Base-by-base conservation (phyloP, 2,113 vertebrate genomes). In the Euleptes europaea region DNA sequence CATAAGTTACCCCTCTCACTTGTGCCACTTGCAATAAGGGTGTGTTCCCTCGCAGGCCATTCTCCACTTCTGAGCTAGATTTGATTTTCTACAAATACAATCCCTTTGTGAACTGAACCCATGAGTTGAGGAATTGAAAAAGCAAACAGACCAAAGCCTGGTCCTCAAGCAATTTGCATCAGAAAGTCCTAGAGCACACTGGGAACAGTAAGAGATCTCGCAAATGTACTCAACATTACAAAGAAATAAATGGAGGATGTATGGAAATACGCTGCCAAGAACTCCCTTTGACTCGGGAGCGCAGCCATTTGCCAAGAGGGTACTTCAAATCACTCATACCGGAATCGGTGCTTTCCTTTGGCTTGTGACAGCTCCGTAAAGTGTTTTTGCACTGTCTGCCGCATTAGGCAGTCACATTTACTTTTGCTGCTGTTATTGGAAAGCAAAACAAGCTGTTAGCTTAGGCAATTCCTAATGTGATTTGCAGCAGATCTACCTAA, bases 261-360 rank as follows among this genome's bases (percentile, higher is more conserved):
- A 73, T 19, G 54, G 80, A 70, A 82, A 82, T 86, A 28, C 35
- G 49, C 65, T 14, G 51, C 3, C 2, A 2, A 13, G 82, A 90
- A 90, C 40, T 76, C 42, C 14, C 78, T 76, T 88, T 91, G 90
- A 88, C 75, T 83, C 84, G 9, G 26, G 80, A 65, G 2, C 31
- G 57, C 26, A 87, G 84, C 83, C 35, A 84, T 84, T 84, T 88
- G 85, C 42, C n/a, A 80, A 84, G 38, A 84, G 4, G 60, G 67
- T 38, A 71, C 12, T 91, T 88, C 51, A 88, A 80, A 54, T 84
- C 85, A 86, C 42, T 90, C 87, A 88, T 0, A 63, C 28, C 38
- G 83, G 69, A 89, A 93, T 89, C 75, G 82, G 74, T 38, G 72
- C 65, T 84, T 63, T 89, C 28, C 80, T 82, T 88, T 28, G 80